Conservation (phyloP, 2,888 invertebrate species). For the Rhopalosiphum nymphaeae region DNA sequence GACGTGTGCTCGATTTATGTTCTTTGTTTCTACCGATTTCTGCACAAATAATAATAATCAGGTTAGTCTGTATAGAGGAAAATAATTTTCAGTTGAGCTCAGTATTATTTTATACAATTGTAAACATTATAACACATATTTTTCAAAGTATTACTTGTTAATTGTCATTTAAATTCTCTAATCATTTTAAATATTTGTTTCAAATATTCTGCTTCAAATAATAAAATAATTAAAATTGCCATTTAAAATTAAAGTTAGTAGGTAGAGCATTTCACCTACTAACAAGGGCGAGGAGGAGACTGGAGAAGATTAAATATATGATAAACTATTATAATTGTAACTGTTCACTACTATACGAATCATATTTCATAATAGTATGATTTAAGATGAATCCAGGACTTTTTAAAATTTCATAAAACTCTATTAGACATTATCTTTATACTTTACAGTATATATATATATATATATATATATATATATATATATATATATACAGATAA, state of each 20-base stretch:
- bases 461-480: too few species aligned
- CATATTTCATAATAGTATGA: neutral
- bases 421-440: too few species aligned
- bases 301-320: neutral
- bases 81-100: neutral
- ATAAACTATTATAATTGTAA: neutral
- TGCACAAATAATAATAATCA: slow-evolving; percentile 66
- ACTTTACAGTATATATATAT: too few species aligned
- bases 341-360: neutral
- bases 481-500: neutral
- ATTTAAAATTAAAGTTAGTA: neutral
- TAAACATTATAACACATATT: neutral
- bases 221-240: neutral
- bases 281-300: neutral
- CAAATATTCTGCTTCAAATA: neutral
- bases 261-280: neutral
- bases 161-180: neutral
- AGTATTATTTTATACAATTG: neutral
- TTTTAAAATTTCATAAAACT: too few species aligned
- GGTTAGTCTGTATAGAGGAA: too few species aligned
- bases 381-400: neutral
- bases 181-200: neutral
- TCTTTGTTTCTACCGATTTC: slow-evolving; percentile 70
- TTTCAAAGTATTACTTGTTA: neutral
- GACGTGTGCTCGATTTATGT: slow-evolving; percentile 79